Evolutionary conservation across 2,888 invertebrate species (phyloP).

Genomic region (Pyrocoelia pectoralis): DNA sequence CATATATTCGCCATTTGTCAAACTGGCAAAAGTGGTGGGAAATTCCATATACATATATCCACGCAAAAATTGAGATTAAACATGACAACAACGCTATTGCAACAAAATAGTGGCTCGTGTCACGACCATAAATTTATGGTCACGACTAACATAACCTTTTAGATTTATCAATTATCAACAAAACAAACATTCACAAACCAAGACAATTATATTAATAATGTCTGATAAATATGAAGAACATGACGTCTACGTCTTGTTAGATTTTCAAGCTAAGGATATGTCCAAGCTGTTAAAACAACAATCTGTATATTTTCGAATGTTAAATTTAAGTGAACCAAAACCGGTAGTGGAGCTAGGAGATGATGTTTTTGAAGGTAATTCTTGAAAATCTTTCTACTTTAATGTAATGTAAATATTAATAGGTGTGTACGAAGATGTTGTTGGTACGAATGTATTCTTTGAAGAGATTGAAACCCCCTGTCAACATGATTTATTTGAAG

Average conservation of each 20-base stretch:
- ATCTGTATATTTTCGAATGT: conserved; percentile 52
- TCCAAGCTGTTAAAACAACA: conserved; percentile 47
- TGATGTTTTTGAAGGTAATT: conserved; percentile 52
- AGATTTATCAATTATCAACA: too few species aligned
- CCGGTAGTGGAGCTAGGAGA: conserved; percentile 55
- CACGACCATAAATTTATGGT: too few species aligned
- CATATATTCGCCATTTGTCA: too few species aligned
- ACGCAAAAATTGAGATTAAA: too few species aligned
- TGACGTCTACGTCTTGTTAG: conserved; percentile 47
- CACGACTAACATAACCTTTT: too few species aligned
- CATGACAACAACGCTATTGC: too few species aligned
- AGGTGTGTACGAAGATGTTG: conserved; percentile 73
- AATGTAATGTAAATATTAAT: conserved; percentile 18
- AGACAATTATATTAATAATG: conserved; percentile 16
- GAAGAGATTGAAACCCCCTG: conserved; percentile 65
- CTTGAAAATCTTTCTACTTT: background rate
- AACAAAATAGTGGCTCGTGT: too few species aligned
- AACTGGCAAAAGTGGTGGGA: too few species aligned
- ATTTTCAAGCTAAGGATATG: conserved; percentile 52
- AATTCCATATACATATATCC: too few species aligned
- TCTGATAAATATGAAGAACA: conserved; percentile 29
- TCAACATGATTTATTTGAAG: conserved; percentile 43
- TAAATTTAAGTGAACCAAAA: conserved; percentile 49
- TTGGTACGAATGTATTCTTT: conserved; percentile 80
- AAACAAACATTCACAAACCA: too few species aligned